These are phyloP conservation scores for Aratinga solstitialis DNA, from an alignment of 2,797 vertebrate species.

Conservation along the genomic window DNA sequence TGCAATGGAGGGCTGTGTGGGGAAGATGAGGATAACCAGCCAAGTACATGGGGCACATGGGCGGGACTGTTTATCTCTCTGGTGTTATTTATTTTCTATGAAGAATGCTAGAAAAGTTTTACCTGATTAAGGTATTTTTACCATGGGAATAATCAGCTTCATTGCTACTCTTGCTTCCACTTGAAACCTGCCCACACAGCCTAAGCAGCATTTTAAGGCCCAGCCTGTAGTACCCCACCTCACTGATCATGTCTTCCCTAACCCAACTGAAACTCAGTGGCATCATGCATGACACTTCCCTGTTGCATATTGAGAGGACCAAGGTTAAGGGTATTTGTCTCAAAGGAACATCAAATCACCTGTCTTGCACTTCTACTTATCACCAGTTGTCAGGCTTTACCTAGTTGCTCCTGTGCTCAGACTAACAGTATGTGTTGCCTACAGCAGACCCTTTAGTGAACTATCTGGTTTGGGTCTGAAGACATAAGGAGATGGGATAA, in stretches of 20 bases:
- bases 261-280: neutral
- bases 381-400: neutral
- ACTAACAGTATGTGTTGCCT: neutral
- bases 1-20: neutral
- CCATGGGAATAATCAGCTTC: neutral
- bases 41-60: neutral
- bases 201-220: neutral
- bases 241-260: neutral
- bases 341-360: neutral
- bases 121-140: neutral
- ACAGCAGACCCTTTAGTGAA: neutral
- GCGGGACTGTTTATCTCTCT: neutral
- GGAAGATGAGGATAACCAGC: neutral
- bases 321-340: neutral
- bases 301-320: neutral
- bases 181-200: neutral
- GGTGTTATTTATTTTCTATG: neutral
- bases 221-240: neutral
- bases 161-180: neutral
- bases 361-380: neutral
- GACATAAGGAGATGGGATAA: neutral
- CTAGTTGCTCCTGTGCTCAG: neutral
- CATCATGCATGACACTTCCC: neutral
- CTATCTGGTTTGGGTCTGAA: slow-evolving; percentile 8
- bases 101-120: neutral